These are phyloP conservation scores for human DNA, from an alignment of 2,113 vertebrate genomes.

Conservation along the genomic window GRCh38 chr1:180255501-180256000, in stretches of 20 bases:
- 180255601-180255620: slow-evolving; percentile 59
- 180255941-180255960: rapidly evolving
- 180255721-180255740: not conserved
- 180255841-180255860: not conserved
- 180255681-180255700: slow-evolving; percentile 57
- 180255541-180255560: slow-evolving; percentile 63
- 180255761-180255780: not conserved
- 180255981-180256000: not conserved
- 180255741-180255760: not conserved
- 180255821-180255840: not conserved
- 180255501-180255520: slow-evolving; percentile 71
- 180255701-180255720: slow-evolving; percentile 55
- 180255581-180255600: slow-evolving; percentile 65
- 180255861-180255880: not conserved
- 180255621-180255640: slow-evolving; percentile 65
- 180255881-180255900: not conserved
- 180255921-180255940: not conserved
- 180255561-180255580: slow-evolving; percentile 48
- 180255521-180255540: slow-evolving; percentile 78
- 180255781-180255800: not conserved
- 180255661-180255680: slow-evolving; percentile 61
- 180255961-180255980: not conserved
- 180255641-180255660: slow-evolving; percentile 79
- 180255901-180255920: not conserved
- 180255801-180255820: not conserved